Evolutionary conservation across 2,797 vertebrate species (phyloP), one percentile per base, ranked within the genome.

Genomic region (Coreius guichenoti): DNA sequence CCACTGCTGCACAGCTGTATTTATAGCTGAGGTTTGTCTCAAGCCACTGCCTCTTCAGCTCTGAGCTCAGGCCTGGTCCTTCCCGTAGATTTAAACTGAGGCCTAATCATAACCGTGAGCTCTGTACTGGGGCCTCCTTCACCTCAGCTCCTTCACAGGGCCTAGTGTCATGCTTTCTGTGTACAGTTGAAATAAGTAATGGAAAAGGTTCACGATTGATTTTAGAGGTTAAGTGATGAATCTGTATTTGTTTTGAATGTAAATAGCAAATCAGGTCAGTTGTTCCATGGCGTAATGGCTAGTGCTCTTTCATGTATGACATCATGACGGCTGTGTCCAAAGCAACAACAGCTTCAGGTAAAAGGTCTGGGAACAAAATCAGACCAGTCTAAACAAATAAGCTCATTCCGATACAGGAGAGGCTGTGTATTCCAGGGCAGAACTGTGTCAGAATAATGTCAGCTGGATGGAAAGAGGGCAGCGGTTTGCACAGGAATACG

Each of bases 21-120:
- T 89, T 91, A 88, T 89, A 88, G 87, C 79, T 86, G 86, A 86
- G 87, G 88, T 89, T 89, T 89, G 65, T 63, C 61, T 81, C 49
- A 83, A 88, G 78, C 81, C 84, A 12, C 86, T 61, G 68, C 77
- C 51, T 45, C 85, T 81, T 36, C 23, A 47, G 83, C 67, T 78
- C 68, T 61, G 51, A 79, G 75, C 83, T 85, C 51, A 58, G 45
- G 83, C 54, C 65, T 67, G 80, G 43, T 88, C 54, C 76, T 83
- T 77, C 39, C 75, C 43, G 31, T 31, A 58, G 73, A 63, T 82
- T 45, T 61, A 68, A 33, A 26, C 45, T 17, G 76, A 23, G 68
- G 76, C 51, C 51, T 69, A 56, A 67, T 63, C 31, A 26, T 51
- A 67, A 67, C 70, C n/a, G 2, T 8, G 31, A 39, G 63, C 85